Conservation (phyloP, 2,797 vertebrate species). For the Anisognathus igniventris region DNA sequence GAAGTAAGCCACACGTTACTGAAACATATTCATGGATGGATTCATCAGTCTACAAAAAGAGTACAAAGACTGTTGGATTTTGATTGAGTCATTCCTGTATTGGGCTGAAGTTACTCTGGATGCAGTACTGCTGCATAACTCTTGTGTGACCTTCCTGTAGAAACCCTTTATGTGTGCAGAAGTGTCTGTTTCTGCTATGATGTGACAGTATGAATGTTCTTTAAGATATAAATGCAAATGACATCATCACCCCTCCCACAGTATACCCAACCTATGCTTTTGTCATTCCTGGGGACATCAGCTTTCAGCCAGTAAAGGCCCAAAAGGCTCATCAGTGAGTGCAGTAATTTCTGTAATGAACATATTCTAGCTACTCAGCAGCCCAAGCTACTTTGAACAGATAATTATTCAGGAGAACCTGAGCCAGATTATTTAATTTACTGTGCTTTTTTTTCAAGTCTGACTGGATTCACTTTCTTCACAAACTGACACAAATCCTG, state of each 20-base stretch:
- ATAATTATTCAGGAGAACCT: not conserved
- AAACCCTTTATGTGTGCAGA: not conserved
- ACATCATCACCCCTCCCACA: not conserved
- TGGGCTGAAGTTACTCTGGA: not conserved
- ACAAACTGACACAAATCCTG: not conserved
- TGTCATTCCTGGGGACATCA: not conserved
- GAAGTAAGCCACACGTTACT: not conserved
- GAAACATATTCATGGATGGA: not conserved
- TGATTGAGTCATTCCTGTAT: not conserved
- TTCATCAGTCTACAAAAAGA: not conserved
- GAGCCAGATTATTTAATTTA: not conserved
- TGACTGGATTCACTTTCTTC: not conserved
- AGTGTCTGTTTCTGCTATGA: not conserved
- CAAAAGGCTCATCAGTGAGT: not conserved
- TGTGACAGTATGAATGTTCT: not conserved
- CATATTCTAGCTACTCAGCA: not conserved
- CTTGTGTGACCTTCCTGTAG: not conserved
- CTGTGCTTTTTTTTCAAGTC: accelerated
- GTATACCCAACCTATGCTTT: not conserved
- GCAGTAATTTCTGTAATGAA: not conserved
- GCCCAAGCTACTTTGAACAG: not conserved
- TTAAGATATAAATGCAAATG: not conserved
- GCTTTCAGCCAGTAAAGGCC: not conserved
- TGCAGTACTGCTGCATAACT: not conserved
- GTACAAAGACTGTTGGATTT: not conserved